phyloP scores from a whole-genome alignment of 2,113 vertebrate genomes.

The Chloropsis cyanopogon region DNA sequence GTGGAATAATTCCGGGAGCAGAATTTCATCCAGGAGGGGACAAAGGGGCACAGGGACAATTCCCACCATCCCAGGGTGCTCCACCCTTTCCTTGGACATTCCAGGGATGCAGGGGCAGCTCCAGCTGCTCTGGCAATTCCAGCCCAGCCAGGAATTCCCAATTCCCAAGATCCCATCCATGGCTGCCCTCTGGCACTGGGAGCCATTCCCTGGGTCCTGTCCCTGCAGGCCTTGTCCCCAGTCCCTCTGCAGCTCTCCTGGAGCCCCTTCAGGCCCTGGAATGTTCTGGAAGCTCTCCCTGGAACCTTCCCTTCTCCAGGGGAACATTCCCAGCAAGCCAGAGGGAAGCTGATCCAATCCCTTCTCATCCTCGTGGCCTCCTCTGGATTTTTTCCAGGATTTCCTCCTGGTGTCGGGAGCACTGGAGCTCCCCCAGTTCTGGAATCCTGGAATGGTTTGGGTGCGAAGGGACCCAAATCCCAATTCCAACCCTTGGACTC shows the following conservation, averaged over 20 bases:
- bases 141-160: not conserved
- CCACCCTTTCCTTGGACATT: not conserved
- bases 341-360: not conserved
- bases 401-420: not conserved
- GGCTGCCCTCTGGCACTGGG: too few species aligned
- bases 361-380: too few species aligned
- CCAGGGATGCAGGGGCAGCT: not conserved
- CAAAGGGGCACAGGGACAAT: not conserved
- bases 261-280: not conserved
- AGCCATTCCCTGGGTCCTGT: too few species aligned
- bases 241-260: too few species aligned
- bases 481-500: not conserved
- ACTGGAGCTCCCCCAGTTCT: not conserved
- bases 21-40: not conserved
- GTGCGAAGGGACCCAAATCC: not conserved
- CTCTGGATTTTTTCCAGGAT: not conserved
- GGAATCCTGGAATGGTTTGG: not conserved
- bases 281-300: too few species aligned
- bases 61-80: accelerated
- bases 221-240: too few species aligned
- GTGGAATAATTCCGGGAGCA: not conserved
- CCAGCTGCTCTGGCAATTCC: not conserved
- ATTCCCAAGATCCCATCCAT: too few species aligned
- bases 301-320: too few species aligned
- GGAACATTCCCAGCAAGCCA: too few species aligned